phyloP scores from a whole-genome alignment of 2,888 invertebrate genomes.

The Melinopterus prodromus region DNA sequence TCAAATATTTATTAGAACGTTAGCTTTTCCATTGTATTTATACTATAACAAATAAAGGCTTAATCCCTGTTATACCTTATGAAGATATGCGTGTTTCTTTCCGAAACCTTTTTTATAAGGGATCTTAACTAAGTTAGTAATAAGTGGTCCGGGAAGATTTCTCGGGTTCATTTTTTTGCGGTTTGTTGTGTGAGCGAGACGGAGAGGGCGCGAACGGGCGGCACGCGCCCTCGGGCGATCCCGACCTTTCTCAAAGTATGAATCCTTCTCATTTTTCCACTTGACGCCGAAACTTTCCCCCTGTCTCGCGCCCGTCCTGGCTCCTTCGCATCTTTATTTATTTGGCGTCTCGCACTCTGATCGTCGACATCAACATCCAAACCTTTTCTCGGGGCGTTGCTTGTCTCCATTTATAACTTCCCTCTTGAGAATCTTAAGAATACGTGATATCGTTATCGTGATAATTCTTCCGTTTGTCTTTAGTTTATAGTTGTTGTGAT shows the following conservation, averaged over 20 bases:
- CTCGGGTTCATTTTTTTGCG: not conserved
- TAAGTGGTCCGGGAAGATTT: not conserved
- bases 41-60: not conserved
- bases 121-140: not conserved
- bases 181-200: slow-evolving; percentile 12
- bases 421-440: too few species aligned
- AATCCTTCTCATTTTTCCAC: slow-evolving; percentile 33
- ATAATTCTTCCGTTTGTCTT: too few species aligned
- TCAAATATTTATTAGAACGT: not conserved
- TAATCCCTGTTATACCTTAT: not conserved
- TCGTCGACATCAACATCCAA: not conserved
- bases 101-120: not conserved
- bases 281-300: slow-evolving; percentile 31
- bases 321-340: not conserved
- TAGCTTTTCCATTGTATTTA: slow-evolving; percentile 4
- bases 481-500: too few species aligned
- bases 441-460: too few species aligned
- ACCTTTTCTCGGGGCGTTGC: not conserved
- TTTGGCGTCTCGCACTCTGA: not conserved
- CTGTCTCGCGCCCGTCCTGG: not conserved
- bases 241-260: slow-evolving; percentile 33
- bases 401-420: too few species aligned
- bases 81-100: not conserved
- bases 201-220: slow-evolving; percentile 23
- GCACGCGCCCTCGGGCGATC: slow-evolving; percentile 28